These are phyloP conservation scores for Pseudanteris insignis DNA, from an alignment of 2,888 invertebrate genomes.

Conservation along the genomic window DNA sequence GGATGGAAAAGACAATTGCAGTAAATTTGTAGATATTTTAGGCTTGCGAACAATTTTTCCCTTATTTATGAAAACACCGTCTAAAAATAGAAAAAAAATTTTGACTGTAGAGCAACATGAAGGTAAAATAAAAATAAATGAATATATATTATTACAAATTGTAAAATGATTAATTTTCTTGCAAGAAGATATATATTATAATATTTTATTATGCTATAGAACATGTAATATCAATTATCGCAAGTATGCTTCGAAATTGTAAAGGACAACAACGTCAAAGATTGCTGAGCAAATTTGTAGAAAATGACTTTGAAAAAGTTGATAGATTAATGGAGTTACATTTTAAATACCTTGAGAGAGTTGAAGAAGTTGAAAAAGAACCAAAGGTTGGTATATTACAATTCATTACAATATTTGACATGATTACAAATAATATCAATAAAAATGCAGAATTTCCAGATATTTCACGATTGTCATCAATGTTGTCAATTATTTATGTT, in stretches of 20 bases:
- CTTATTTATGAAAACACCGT: constrained; percentile 98
- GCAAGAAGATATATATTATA: too few relatives aligned
- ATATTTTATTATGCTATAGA: constrained; percentile 72
- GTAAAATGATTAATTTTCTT: too few relatives aligned
- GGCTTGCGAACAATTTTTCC: constrained; percentile 97
- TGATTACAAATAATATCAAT: too few relatives aligned
- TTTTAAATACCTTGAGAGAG: constrained; percentile 95
- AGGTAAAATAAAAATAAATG: too few relatives aligned
- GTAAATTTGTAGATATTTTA: constrained; percentile 97
- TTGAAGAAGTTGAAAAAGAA: constrained; percentile 78
- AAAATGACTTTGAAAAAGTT: constrained; percentile 98
- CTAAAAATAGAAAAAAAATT: constrained; percentile 80
- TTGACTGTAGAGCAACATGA: constrained; percentile 90
- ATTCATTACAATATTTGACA: too few relatives aligned
- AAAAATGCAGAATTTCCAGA: too few relatives aligned
- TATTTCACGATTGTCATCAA: too few relatives aligned
- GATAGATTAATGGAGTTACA: constrained; percentile 95
- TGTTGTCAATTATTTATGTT: too few relatives aligned
- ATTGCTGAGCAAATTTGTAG: constrained; percentile 93
- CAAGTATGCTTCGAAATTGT: constrained; percentile 92
- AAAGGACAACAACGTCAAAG: constrained; percentile 89
- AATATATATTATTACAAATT: too few relatives aligned
- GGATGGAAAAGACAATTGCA: constrained; percentile 94
- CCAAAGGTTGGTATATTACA: constrained; percentile 69
- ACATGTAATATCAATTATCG: constrained; percentile 92